These are phyloP conservation scores for Marasmarcha lunaedactyla DNA, from an alignment of 2,888 invertebrate genomes.

Conservation along the genomic window DNA sequence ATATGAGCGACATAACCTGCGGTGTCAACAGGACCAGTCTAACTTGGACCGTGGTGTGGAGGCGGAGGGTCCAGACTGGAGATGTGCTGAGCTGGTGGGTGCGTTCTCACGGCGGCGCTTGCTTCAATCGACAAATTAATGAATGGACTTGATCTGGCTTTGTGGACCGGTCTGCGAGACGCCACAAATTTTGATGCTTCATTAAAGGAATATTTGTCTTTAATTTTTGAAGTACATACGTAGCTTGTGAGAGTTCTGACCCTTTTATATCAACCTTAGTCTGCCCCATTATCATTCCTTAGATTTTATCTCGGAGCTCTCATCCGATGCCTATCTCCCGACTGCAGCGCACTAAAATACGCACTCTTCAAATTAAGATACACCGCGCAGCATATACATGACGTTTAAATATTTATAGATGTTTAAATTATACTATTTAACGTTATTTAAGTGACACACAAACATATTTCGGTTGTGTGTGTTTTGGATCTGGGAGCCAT, in stretches of 20 bases:
- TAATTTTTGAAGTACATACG: not conserved
- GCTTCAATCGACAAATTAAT: constrained; percentile 38
- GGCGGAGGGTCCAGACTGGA: constrained; percentile 16
- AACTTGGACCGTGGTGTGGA: constrained; percentile 17
- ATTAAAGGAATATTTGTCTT: not conserved
- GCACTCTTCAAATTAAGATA: constrained; percentile 37
- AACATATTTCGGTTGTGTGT: too few relatives aligned
- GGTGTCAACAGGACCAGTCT: constrained; percentile 18
- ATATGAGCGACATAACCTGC: constrained; percentile 30
- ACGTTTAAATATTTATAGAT: too few relatives aligned
- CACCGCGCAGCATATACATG: constrained; percentile 17
- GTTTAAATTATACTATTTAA: too few relatives aligned
- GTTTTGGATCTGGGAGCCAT: too few relatives aligned
- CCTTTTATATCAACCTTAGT: too few relatives aligned
- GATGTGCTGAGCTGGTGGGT: constrained; percentile 22
- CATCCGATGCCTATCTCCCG: constrained; percentile 13
- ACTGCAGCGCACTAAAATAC: constrained; percentile 34
- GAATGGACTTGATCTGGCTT: constrained; percentile 40
- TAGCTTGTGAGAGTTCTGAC: too few relatives aligned
- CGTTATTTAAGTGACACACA: too few relatives aligned
- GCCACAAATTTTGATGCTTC: too few relatives aligned
- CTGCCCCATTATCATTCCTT: not conserved
- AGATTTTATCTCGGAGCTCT: too few relatives aligned
- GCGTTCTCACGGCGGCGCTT: constrained; percentile 63
- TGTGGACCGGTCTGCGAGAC: constrained; percentile 34